A percentile compares a stretch with the other conserved stretches of the same genome.
Evolutionary conservation across 1,140 invertebrate species (phyloP).

Genomic region (Teleogryllus occipitalis): DNA sequence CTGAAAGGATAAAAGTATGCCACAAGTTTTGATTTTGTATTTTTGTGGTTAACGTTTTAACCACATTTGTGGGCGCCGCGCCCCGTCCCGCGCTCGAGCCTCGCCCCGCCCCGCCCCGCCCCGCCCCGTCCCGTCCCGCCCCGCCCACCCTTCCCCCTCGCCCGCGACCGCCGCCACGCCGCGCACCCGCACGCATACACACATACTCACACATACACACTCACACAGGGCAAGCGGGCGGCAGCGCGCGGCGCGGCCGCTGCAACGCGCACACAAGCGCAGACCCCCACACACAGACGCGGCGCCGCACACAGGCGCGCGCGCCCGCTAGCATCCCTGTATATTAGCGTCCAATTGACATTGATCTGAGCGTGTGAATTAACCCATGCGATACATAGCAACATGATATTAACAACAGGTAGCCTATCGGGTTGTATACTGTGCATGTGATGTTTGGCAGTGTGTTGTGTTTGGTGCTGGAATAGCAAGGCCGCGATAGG

Average conservation of each 20-base stretch:
- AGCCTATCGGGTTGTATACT: constrained; percentile 12
- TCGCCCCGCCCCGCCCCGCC: not conserved
- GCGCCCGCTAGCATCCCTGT: constrained; percentile 7
- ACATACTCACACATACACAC: no score
- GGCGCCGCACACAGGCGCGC: not conserved
- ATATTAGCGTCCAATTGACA: constrained; percentile 18
- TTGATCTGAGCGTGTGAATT: constrained; percentile 18
- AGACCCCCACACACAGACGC: no score
- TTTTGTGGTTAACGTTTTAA: not conserved
- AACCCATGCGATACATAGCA: constrained; percentile 18
- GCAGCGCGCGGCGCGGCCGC: no score
- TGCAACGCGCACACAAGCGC: no score
- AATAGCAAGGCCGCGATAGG: constrained; percentile 3
- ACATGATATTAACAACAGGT: constrained; percentile 18
- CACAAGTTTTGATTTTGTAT: not conserved
- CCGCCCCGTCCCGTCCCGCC: no score
- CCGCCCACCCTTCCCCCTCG: no score
- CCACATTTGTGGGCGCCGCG: not conserved
- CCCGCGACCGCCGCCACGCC: no score
- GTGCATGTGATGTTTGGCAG: constrained; percentile 15
- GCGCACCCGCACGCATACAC: no score
- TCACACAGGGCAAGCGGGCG: no score
- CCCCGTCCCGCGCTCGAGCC: not conserved
- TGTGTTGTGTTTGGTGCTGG: not conserved
- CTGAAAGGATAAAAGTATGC: not conserved